Percentiles rank a stretch among this genome's conserved stretches.
phyloP scores from a whole-genome alignment of 2,797 vertebrate species.

The Megaceryle alcyon region DNA sequence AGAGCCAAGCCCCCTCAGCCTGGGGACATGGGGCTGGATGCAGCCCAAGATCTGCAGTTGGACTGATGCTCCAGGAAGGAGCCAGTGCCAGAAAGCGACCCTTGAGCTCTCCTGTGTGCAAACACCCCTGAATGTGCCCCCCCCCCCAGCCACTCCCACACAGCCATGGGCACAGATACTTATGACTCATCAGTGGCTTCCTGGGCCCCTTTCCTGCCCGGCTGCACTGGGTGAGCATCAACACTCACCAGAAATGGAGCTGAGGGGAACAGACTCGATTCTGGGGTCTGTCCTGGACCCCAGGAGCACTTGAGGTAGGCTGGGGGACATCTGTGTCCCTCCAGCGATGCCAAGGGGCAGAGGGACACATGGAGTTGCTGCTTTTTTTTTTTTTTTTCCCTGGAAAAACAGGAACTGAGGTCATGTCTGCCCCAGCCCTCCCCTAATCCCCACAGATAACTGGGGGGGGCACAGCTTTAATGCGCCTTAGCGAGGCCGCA shows the following conservation, averaged over 20 bases:
- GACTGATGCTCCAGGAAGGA: background rate
- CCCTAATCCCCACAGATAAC: conserved; percentile 20
- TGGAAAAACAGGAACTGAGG: conserved; percentile 67
- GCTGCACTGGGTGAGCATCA: accelerated
- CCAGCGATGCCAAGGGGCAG: accelerated
- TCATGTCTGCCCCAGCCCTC: conserved; percentile 48
- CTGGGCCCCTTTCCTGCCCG: conserved; percentile 17
- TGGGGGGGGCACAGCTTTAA: background rate
- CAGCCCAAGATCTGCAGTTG: background rate
- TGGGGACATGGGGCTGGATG: background rate
- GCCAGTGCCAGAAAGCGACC: background rate
- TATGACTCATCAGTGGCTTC: conserved; percentile 5
- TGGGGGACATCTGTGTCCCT: accelerated
- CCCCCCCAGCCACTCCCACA: accelerated
- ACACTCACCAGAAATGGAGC: background rate
- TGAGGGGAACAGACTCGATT: background rate
- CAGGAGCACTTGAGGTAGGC: background rate
- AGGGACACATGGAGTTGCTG: background rate
- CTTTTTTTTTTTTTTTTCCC: background rate
- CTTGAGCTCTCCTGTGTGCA: accelerated
- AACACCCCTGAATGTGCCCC: background rate
- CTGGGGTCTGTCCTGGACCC: background rate
- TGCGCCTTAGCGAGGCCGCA: background rate
- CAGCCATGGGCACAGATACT: background rate
- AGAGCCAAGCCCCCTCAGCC: background rate